Base-by-base conservation (phyloP, 1,140 invertebrate genomes). In the Carcinoscorpius rotundicauda region DNA sequence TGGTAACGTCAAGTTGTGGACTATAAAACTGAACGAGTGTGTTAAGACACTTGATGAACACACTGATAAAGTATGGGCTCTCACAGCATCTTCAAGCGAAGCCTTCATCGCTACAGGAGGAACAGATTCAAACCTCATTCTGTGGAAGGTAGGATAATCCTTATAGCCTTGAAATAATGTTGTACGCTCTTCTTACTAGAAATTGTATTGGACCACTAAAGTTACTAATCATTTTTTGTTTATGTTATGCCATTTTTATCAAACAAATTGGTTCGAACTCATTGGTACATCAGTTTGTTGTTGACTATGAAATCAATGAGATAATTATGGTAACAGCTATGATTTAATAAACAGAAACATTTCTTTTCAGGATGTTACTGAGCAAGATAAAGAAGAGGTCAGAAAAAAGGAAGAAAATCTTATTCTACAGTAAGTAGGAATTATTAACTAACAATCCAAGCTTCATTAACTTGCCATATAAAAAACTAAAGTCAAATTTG, bases 1-100 rank as follows among this genome's bases (percentile, higher is more conserved):
- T 80, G 95, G 94, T 49, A 72, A 97, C 3, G 66, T 83, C 4
- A 97, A 97, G 80, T 73, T 97, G 4, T 97, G 93, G 91, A 88
- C 83, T 72, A 83, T 97, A 4, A 95, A 94, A 80, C 86, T 83
- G 3, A 92, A 87, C 49, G 88, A 92, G 73, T 93, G 91, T 78
- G 76, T 86, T 57, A 82, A 84, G 67, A 93, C 92, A 1, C 79
- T 94, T 66, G 91, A 94, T 71, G 84, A 87, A 71, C 93, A 97
- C 75, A 84, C 87, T 49, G 87, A 85, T 58, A 87, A 89, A 76
- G 82, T 94, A 4, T 97, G 93, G 93, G 84, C 91, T 4, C 72
- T 97, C 67, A 83, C 85, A 52, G 78, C 75, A 5, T 72, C 71
- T 52, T 67, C 70, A 49, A 82, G 84, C 73, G 89, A 92, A 75